A percentile compares a stretch with the other conserved stretches of the same genome.
Conservation (phyloP, 2,113 vertebrate species). For the Scytalopus superciliaris region DNA sequence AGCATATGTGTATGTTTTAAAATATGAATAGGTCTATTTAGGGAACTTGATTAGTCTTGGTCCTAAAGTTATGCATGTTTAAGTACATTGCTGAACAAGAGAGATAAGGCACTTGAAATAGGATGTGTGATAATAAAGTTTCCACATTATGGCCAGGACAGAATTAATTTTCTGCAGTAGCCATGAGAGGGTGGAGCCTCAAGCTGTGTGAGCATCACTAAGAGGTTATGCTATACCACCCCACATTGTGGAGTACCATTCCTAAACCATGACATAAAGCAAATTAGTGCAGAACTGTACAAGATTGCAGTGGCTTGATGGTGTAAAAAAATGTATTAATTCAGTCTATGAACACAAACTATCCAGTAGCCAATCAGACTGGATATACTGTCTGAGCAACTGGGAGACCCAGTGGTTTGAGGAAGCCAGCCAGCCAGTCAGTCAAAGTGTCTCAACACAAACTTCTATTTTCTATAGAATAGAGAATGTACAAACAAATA, state of each 20-base stretch:
- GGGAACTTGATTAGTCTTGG: neutral
- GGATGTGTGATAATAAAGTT: neutral
- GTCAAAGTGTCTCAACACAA: neutral
- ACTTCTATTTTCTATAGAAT: neutral
- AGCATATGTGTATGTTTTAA: neutral
- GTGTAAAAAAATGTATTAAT: neutral
- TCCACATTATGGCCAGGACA: neutral
- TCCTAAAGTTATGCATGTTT: neutral
- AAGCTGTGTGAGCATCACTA: accelerated
- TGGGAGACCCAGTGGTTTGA: neutral
- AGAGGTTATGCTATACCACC: neutral
- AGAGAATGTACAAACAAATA: neutral
- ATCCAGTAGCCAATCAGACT: neutral
- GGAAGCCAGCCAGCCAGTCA: accelerated
- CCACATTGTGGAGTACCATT: neutral
- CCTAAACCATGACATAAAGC: neutral
- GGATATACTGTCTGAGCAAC: neutral
- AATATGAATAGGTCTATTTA: neutral
- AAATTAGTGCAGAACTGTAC: neutral
- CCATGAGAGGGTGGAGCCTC: neutral
- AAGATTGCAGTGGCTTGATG: neutral
- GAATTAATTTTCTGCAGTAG: neutral
- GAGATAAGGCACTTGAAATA: neutral
- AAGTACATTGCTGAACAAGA: neutral
- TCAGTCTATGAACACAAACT: neutral